Evolutionary conservation across 2,888 invertebrate species (phyloP).

Genomic region (Noctua janthe): DNA sequence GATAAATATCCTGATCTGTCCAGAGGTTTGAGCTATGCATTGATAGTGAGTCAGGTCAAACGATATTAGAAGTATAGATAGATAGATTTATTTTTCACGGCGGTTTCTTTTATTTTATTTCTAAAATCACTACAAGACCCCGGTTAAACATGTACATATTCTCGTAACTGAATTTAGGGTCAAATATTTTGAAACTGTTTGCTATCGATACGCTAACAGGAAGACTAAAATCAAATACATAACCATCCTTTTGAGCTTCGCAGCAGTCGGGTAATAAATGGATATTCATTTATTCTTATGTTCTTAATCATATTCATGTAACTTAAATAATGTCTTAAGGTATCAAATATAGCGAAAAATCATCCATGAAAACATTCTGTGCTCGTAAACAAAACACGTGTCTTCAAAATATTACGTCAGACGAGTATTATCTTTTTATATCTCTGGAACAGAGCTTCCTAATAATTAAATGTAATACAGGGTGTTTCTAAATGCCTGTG

Average conservation of each 20-base stretch:
- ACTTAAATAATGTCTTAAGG: not conserved
- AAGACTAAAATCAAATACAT: not conserved
- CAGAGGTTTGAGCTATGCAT: no score
- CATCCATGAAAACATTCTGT: conserved; percentile 5
- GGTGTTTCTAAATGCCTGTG: not conserved
- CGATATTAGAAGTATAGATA: no score
- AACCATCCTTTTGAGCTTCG: no score
- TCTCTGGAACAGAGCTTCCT: not conserved
- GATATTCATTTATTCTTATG: not conserved
- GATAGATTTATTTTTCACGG: no score
- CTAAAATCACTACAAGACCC: no score
- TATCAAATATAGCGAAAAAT: not conserved
- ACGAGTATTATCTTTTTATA: conserved; percentile 4
- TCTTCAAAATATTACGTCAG: not conserved
- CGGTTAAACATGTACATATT: not conserved
- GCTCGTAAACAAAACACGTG: not conserved
- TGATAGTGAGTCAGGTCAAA: no score
- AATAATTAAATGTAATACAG: conserved; percentile 1
- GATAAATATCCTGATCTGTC: no score
- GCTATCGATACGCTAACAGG: not conserved
- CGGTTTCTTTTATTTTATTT: no score
- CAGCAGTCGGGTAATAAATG: no score
- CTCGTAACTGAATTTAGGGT: not conserved
- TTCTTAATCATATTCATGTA: not conserved
- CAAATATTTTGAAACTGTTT: not conserved